Evolutionary conservation across 2,888 invertebrate genomes (phyloP).

Genomic region (Prenolepis imparis): DNA sequence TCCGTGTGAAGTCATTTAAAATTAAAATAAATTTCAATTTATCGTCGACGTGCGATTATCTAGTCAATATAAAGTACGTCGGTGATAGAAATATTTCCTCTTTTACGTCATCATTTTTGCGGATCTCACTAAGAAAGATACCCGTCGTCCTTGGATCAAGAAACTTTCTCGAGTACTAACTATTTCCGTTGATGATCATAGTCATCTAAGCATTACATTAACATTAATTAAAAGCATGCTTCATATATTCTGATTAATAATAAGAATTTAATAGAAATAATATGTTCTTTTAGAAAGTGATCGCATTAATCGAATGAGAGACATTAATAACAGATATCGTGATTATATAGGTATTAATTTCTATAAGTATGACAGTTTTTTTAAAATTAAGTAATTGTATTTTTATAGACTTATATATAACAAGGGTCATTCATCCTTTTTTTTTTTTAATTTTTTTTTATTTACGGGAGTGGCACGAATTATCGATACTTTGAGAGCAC

Average conservation of each 20-base stretch:
- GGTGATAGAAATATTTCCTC: conserved; percentile 17
- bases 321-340: conserved; percentile 15
- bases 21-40: conserved; percentile 71
- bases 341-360: not conserved
- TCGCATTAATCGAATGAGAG: not conserved
- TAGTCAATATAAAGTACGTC: conserved; percentile 45
- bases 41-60: conserved; percentile 66
- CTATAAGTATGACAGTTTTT: not conserved
- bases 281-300: not conserved
- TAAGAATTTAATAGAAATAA: not conserved
- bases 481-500: not conserved
- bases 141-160: conserved; percentile 34
- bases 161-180: conserved; percentile 5
- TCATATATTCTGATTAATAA: not conserved
- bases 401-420: not conserved
- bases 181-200: conserved; percentile 26
- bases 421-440: conserved; percentile 2
- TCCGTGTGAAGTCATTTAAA: conserved; percentile 62
- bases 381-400: not conserved
- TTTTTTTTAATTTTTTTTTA: not conserved
- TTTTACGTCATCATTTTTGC: conserved; percentile 22
- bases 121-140: conserved; percentile 5
- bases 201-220: not conserved
- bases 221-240: not conserved
- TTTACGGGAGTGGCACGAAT: not conserved